Conservation (phyloP, 2,113 vertebrate species). For the Kobus ellipsiprymnus region DNA sequence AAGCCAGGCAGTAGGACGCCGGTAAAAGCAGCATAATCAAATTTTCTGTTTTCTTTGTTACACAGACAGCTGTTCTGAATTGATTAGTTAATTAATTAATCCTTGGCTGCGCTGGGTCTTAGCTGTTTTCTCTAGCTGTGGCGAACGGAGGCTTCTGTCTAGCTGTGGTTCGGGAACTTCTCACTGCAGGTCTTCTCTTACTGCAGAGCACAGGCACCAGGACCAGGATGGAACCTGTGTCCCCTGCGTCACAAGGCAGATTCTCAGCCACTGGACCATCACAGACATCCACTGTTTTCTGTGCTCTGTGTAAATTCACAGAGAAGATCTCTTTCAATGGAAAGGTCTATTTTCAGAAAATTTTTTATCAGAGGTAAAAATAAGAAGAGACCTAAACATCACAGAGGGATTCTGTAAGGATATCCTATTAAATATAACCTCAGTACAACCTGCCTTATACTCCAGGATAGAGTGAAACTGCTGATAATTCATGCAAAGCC, state of each 20-base stretch:
- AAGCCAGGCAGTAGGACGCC: neutral
- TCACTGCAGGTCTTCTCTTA: neutral
- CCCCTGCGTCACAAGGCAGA: neutral
- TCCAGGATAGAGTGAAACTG: neutral
- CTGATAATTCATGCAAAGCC: neutral
- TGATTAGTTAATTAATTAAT: neutral
- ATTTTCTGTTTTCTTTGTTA: neutral
- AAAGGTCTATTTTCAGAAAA: neutral
- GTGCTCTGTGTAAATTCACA: neutral
- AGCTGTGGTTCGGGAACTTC: rapidly evolving
- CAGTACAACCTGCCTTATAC: neutral
- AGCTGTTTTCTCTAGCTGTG: neutral
- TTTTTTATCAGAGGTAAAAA: neutral
- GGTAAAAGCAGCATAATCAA: neutral
- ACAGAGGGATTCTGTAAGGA: neutral
- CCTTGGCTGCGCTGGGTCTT: neutral
- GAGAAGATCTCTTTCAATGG: neutral
- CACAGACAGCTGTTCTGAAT: neutral
- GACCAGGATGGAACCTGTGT: neutral
- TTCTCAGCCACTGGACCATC: neutral
- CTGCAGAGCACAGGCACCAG: neutral
- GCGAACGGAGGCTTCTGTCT: neutral
- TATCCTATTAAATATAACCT: neutral
- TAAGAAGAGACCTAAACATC: neutral
- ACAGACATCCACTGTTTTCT: neutral